Evolutionary conservation across 37 sponge, comb jelly and placozoan genomes (phyloP), one percentile per base, ranked within the genome.

Genomic region (Agelas oroides): DNA sequence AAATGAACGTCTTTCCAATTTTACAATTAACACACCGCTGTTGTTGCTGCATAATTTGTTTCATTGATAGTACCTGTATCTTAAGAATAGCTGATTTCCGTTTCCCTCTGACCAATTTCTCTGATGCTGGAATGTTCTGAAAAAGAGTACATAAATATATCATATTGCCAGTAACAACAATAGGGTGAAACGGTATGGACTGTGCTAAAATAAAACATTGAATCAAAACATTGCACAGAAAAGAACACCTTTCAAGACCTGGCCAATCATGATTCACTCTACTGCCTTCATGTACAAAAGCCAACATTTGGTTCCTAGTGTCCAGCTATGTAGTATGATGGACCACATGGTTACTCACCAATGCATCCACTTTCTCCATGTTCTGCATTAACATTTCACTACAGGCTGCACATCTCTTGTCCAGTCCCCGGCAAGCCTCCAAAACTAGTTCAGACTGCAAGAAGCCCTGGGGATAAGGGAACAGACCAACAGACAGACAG

Each of bases 341-440:
- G 3, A 46, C 46, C 8, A 8, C 46, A 46, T 8, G 8, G 3
- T 8, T 8, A 59, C 84, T 70, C 25, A 85, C 86, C 30, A 77
- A 39, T 13, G 77, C 70, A 32, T 85, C 86, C 20, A 77, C 78
- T 32, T 65, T 66, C 70, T 85, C 86, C 70, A 67, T 58, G 21
- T 66, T 85, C 70, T 77, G 86, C 71, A 85, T 70, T 30, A 85
- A 78, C 18, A 65, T 77, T 32, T 85, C 86, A 58, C 53, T 70
- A 70, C 68, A 66, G 16, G 70, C 70, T 30, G 35, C 41, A 60
- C 86, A 85, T 38, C 86, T 57, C 71, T 85, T 85, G 59, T 58
- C 60, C 8, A 85, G 76, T 0, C 78, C 86, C 13, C 62, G 59
- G 69, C 86, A 77, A 1, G 86, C 86, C 24, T 70, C 78, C 5